Evolutionary conservation across 2,113 vertebrate species (phyloP).

Genomic region (Coracopsis vasa): DNA sequence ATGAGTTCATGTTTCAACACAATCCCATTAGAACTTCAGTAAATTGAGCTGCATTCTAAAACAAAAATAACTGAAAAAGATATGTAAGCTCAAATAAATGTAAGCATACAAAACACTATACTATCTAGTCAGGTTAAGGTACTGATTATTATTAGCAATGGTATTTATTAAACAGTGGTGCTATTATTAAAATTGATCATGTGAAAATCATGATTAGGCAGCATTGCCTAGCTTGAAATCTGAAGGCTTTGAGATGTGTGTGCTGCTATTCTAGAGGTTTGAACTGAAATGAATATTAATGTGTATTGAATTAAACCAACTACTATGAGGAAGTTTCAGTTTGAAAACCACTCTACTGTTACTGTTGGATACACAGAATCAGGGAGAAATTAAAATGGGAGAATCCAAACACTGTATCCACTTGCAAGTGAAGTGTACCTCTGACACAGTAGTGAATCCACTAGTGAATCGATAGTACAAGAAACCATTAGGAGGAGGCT

Average conservation of each 20-base stretch:
- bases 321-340: neutral
- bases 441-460: neutral
- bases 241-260: neutral
- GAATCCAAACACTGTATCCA: neutral
- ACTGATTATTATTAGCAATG: neutral
- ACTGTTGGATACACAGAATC: neutral
- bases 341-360: neutral
- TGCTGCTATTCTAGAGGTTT: neutral
- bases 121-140: neutral
- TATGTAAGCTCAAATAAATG: neutral
- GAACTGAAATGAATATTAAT: neutral
- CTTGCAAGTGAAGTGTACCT: neutral
- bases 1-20: neutral
- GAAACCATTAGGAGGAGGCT: neutral
- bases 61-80: neutral
- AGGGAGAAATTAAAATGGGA: neutral
- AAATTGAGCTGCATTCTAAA: neutral
- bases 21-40: neutral
- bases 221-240: neutral
- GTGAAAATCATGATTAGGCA: neutral
- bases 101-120: neutral
- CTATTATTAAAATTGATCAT: neutral
- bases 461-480: neutral
- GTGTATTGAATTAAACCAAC: neutral
- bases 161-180: neutral